Conservation (phyloP, 2,113 vertebrate genomes). For the Centropus bengalensis region DNA sequence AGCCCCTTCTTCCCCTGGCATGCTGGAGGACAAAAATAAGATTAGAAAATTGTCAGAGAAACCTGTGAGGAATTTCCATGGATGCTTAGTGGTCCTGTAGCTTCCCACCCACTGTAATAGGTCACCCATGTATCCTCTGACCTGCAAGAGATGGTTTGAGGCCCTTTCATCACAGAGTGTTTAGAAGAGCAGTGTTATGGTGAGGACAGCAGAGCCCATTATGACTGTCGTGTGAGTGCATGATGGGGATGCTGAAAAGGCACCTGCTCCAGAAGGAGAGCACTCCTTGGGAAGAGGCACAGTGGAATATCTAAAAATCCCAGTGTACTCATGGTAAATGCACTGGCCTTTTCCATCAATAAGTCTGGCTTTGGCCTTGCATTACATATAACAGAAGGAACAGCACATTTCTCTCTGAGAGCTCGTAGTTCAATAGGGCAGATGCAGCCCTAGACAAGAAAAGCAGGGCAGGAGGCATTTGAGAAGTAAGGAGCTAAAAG, state of each 20-base stretch:
- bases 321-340: not conserved
- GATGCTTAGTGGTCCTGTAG: not conserved
- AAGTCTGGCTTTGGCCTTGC: not conserved
- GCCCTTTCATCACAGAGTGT: not conserved
- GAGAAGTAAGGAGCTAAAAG: not conserved
- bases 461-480: not conserved
- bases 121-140: not conserved
- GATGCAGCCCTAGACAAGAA: not conserved
- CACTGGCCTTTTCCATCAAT: not conserved
- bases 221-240: accelerated
- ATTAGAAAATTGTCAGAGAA: not conserved
- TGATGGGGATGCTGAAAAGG: not conserved
- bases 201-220: not conserved
- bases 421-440: not conserved
- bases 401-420: not conserved
- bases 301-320: not conserved
- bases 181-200: accelerated
- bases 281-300: not conserved
- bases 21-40: not conserved
- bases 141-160: not conserved
- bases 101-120: not conserved
- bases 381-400: not conserved
- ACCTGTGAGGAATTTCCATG: not conserved
- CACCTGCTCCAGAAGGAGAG: not conserved
- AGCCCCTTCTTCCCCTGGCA: accelerated